Conservation (phyloP, 2,113 vertebrate genomes). For the Chamaetylas fuelleborni region DNA sequence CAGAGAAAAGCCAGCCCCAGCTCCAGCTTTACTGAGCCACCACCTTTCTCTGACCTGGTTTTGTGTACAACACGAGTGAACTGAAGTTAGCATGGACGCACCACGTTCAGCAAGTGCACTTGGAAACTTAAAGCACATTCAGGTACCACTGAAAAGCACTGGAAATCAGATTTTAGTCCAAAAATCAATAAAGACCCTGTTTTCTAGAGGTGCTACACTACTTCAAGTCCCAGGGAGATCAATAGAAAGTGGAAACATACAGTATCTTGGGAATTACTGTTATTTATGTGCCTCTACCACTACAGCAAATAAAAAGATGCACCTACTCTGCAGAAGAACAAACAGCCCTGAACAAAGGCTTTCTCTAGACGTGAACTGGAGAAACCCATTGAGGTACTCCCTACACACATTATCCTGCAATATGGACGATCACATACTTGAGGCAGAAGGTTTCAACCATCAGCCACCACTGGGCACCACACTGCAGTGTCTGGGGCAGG, state of each 20-base stretch:
- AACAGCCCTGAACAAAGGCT: not conserved
- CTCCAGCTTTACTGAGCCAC: not conserved
- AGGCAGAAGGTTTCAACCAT: not conserved
- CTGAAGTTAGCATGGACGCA: not conserved
- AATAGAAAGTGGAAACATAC: not conserved
- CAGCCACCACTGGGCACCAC: not conserved
- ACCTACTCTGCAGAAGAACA: not conserved
- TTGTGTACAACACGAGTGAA: not conserved
- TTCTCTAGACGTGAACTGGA: not conserved
- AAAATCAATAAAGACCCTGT: not conserved
- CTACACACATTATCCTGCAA: not conserved
- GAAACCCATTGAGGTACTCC: not conserved
- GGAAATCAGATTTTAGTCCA: not conserved
- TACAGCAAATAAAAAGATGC: not conserved
- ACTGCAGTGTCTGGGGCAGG: not conserved
- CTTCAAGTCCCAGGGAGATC: not conserved
- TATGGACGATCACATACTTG: not conserved
- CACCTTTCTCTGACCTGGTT: not conserved
- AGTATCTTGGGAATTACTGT: not conserved
- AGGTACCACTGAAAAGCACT: not conserved
- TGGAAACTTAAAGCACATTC: not conserved
- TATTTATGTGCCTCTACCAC: not conserved
- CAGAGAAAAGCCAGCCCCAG: not conserved
- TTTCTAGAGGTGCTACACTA: not conserved
- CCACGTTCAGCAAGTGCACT: fast-evolving